A percentile compares a stretch with the other conserved stretches of the same genome.
These are phyloP conservation scores for Cirrhinus molitorella DNA, from an alignment of 2,797 vertebrate species.

Conservation along the genomic window DNA sequence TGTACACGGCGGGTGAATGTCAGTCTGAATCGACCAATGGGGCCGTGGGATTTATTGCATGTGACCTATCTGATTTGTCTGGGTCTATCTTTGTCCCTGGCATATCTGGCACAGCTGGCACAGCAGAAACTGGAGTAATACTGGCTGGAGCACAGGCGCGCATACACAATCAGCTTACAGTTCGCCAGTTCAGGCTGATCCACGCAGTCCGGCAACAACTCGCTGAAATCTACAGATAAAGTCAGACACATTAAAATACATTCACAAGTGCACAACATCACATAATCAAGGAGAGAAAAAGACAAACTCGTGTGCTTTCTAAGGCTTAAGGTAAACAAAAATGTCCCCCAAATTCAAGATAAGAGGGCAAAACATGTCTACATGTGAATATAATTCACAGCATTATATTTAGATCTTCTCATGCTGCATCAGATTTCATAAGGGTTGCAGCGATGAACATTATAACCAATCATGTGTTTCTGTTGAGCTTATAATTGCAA, in stretches of 20 bases:
- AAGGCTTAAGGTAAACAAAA: background rate
- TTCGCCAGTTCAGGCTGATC: constrained; percentile 95
- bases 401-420: background rate
- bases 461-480: background rate
- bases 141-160: constrained; percentile 88
- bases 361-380: too few species aligned
- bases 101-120: constrained; percentile 85
- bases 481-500: too few species aligned
- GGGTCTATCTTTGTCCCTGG: constrained; percentile 56
- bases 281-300: background rate
- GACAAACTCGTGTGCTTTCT: background rate
- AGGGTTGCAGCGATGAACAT: background rate
- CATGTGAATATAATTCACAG: too few species aligned
- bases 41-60: background rate
- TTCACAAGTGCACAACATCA: background rate
- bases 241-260: background rate
- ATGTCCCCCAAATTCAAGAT: background rate
- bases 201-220: constrained; percentile 77
- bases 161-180: constrained; percentile 91
- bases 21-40: constrained; percentile 8
- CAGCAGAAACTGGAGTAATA: constrained; percentile 98
- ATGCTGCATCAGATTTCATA: background rate
- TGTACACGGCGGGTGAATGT: background rate
- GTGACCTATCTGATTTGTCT: constrained; percentile 58
- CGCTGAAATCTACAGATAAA: constrained; percentile 30